These are phyloP conservation scores for Bucco capensis DNA, from an alignment of 2,113 vertebrate species.

Conservation along the genomic window DNA sequence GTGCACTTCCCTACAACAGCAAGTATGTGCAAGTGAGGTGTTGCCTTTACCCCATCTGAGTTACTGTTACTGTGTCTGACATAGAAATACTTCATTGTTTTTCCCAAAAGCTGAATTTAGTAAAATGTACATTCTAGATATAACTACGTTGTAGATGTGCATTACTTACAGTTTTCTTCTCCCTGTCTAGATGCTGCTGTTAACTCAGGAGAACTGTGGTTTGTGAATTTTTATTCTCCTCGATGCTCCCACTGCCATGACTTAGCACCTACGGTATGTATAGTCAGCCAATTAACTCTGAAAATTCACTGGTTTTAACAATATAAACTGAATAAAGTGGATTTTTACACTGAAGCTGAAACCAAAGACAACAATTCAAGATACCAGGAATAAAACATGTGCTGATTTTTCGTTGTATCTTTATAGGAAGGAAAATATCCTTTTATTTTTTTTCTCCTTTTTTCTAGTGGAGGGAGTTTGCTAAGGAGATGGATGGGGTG, in stretches of 20 bases:
- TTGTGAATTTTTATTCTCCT: conserved; percentile 97
- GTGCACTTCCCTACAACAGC: neutral
- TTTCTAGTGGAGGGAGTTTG: conserved; percentile 93
- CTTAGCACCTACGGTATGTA: conserved; percentile 89
- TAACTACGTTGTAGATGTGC: neutral
- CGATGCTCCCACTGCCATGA: conserved; percentile 97
- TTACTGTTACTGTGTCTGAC: neutral
- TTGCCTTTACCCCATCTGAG: neutral
- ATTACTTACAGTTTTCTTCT: neutral
- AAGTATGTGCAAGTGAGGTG: neutral
- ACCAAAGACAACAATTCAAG: neutral
- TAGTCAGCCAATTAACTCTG: neutral
- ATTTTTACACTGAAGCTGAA: neutral
- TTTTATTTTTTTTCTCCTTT: neutral
- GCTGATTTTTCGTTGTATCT: neutral
- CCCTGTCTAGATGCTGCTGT: conserved; percentile 83
- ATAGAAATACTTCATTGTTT: neutral
- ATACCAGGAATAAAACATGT: neutral
- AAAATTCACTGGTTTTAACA: neutral
- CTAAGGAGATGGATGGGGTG: conserved; percentile 95
- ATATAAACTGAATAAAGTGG: neutral
- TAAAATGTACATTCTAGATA: neutral
- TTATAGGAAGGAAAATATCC: neutral
- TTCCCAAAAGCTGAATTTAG: neutral
- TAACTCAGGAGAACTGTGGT: conserved; percentile 96